These are phyloP conservation scores for Caenorhabditis japonica DNA, from an alignment of 2,888 invertebrate species.

Conservation along the genomic window DNA sequence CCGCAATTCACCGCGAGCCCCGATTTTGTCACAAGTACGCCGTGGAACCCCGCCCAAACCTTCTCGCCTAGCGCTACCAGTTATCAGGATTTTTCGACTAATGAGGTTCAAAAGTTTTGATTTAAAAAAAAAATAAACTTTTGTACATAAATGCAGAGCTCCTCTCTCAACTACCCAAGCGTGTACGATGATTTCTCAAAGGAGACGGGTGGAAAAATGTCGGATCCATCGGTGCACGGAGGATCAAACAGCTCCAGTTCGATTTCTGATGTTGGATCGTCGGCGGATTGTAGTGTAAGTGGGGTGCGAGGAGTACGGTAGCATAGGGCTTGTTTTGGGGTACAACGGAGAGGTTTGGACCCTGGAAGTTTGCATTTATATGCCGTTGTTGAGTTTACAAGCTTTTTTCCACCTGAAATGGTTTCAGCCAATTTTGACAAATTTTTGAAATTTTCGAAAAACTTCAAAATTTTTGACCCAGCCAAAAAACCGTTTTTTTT, in stretches of 20 bases:
- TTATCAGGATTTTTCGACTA: conserved; percentile 15
- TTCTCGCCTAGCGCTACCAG: too few relatives aligned
- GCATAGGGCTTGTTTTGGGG: too few relatives aligned
- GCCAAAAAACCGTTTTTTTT: too few relatives aligned
- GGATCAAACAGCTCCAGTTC: conserved; percentile 40
- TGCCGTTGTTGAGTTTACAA: too few relatives aligned
- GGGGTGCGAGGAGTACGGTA: conserved; percentile 2
- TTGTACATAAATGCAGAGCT: conserved; percentile 17
- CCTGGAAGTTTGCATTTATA: too few relatives aligned
- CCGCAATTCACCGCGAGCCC: conserved; percentile 1
- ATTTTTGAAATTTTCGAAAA: too few relatives aligned
- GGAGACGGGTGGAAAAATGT: conserved; percentile 16
- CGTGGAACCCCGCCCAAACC: conserved; percentile 11
- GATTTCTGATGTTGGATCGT: conserved; percentile 37
- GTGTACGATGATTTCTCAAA: conserved; percentile 30
- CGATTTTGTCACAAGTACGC: conserved; percentile 11
- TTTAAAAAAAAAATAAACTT: too few relatives aligned
- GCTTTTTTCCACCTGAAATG: too few relatives aligned
- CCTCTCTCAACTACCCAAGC: conserved; percentile 18
- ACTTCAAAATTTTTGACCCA: too few relatives aligned
- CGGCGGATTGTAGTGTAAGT: conserved; percentile 45
- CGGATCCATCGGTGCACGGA: conserved; percentile 31
- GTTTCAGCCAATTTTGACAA: too few relatives aligned
- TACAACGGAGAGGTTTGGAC: too few relatives aligned
- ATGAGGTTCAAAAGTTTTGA: conserved; percentile 12